A percentile compares a stretch with the other conserved stretches of the same genome.
Evolutionary conservation across 2,888 invertebrate genomes (phyloP).

Genomic region (Rhogogaster chlorosoma): DNA sequence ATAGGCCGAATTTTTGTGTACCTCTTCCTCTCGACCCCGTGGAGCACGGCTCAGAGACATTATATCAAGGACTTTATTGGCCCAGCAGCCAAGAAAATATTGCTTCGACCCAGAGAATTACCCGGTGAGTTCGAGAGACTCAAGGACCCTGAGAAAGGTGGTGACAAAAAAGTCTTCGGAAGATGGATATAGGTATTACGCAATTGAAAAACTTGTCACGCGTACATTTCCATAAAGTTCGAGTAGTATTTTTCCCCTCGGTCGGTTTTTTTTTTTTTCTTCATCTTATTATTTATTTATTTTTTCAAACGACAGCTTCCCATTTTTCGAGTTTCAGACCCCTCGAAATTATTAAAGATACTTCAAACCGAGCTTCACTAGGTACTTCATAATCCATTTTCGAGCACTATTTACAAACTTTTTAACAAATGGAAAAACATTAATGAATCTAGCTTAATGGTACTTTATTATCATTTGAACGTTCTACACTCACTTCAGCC

Average conservation of each 20-base stretch:
- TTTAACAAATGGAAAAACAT: not conserved
- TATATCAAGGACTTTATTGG: constrained; percentile 46
- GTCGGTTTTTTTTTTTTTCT: not conserved
- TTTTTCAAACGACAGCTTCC: not conserved
- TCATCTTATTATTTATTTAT: not conserved
- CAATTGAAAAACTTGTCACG: constrained; percentile 46
- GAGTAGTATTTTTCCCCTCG: not conserved
- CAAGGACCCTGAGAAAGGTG: constrained; percentile 24
- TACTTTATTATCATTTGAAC: not conserved
- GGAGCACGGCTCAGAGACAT: constrained; percentile 28
- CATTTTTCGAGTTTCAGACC: not conserved
- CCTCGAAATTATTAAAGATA: not conserved
- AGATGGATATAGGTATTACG: constrained; percentile 42
- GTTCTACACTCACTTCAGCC: not conserved
- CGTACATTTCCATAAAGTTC: constrained; percentile 40
- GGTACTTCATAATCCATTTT: not conserved
- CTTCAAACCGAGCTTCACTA: not conserved
- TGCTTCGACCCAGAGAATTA: constrained; percentile 43
- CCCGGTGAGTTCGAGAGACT: constrained; percentile 30
- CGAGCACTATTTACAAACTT: not conserved
- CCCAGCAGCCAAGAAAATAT: constrained; percentile 40
- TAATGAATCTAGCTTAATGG: not conserved
- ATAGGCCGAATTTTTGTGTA: constrained; percentile 1
- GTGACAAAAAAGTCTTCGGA: not conserved
- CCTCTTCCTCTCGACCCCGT: not conserved